Evolutionary conservation across 2,888 invertebrate genomes (phyloP).

Genomic region (Arrhopalites spinosus): DNA sequence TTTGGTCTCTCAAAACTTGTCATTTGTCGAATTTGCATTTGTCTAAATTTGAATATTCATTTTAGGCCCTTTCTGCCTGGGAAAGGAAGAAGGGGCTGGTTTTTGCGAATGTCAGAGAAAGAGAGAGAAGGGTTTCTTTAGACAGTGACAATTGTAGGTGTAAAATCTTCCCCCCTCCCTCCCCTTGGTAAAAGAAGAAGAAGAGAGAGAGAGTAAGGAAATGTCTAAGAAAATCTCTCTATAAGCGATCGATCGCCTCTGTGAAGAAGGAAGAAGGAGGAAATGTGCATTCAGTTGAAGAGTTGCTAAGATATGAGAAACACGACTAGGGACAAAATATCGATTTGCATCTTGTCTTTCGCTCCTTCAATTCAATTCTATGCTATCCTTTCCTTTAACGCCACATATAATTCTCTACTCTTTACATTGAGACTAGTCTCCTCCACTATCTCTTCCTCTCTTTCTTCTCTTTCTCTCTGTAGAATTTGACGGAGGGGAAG

Average conservation of each 20-base stretch:
- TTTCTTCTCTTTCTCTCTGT: no score
- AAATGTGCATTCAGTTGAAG: conserved; percentile 10
- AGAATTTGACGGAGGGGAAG: no score
- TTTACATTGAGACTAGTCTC: no score
- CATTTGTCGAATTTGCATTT: neutral
- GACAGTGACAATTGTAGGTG: neutral
- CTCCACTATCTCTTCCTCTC: no score
- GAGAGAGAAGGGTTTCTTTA: neutral
- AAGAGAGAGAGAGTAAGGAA: no score
- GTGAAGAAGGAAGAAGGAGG: neutral
- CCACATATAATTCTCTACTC: no score
- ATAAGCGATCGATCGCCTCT: conserved; percentile 13
- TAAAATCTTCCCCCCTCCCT: neutral
- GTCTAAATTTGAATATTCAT: conserved; percentile 6
- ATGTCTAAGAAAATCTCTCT: neutral
- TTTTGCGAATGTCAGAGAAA: neutral
- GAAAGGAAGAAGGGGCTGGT: neutral
- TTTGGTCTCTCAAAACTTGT: no score
- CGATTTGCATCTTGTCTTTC: conserved; percentile 35
- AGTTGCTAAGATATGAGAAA: conserved; percentile 31
- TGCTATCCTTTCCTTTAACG: neutral
- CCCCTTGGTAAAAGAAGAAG: neutral
- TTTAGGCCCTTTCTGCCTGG: neutral
- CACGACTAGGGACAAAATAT: conserved; percentile 24
- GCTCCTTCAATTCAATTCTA: conserved; percentile 10